A percentile compares a stretch with the other conserved stretches of the same genome.
Evolutionary conservation across 2,113 vertebrate species (phyloP).

Genomic region (Burhinus bistriatus): DNA sequence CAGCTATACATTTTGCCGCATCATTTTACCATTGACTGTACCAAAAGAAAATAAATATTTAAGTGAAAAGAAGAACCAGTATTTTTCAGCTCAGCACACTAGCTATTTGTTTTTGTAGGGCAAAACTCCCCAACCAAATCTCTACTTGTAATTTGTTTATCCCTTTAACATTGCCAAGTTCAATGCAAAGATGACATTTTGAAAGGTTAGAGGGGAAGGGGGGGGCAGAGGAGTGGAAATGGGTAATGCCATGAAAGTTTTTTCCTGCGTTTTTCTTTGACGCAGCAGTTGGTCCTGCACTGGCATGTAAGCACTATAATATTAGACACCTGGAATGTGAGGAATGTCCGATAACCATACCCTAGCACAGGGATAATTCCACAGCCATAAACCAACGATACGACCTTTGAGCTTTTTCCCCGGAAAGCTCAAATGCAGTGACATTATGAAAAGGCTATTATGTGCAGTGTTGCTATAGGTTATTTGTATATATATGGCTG

Average conservation of each 20-base stretch:
- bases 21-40: not conserved
- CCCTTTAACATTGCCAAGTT: not conserved
- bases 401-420: slow-evolving; percentile 72
- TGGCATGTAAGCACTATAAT: slow-evolving; percentile 57
- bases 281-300: not conserved
- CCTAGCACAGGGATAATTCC: slow-evolving; percentile 66
- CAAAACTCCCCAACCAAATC: not conserved
- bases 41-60: not conserved
- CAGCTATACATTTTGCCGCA: not conserved
- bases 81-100: not conserved
- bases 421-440: slow-evolving; percentile 36
- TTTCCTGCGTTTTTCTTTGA: slow-evolving; percentile 12
- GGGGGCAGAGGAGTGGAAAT: not conserved
- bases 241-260: not conserved
- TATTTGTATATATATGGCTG: not conserved
- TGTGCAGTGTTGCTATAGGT: not conserved
- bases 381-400: slow-evolving; percentile 64
- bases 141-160: not conserved
- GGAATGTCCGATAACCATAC: slow-evolving; percentile 77
- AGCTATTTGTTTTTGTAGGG: not conserved
- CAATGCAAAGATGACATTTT: slow-evolving; percentile 6
- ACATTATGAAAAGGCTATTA: slow-evolving; percentile 52
- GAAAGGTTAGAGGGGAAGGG: not conserved
- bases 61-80: not conserved
- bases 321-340: slow-evolving; percentile 80